Evolutionary conservation across 2,888 invertebrate genomes (phyloP).

Genomic region (Sinopyrophorus schimmeli): DNA sequence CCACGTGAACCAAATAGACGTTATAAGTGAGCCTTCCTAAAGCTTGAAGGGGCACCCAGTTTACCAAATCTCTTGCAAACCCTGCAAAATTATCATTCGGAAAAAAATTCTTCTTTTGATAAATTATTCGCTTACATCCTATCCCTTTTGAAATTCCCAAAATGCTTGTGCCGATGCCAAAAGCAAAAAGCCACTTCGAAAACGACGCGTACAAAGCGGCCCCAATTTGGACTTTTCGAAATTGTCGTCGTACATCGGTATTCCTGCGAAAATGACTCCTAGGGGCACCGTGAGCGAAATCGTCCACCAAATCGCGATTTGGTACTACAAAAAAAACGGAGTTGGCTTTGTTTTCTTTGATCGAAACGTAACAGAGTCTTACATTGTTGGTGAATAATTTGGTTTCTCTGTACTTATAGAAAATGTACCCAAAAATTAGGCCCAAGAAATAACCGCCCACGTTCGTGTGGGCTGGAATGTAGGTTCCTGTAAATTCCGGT

Average conservation of each 20-base stretch:
- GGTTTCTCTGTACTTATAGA: conserved; percentile 32
- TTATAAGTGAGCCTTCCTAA: conserved; percentile 3
- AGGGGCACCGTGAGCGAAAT: conserved; percentile 3
- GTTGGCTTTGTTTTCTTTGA: background rate
- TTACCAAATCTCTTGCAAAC: background rate
- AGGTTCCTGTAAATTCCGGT: conserved; percentile 36
- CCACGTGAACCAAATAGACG: background rate
- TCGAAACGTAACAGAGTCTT: too few species aligned
- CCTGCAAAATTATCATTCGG: too few species aligned
- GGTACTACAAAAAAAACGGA: conserved; percentile 2
- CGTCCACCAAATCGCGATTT: conserved; percentile 14
- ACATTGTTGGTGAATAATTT: conserved; percentile 34
- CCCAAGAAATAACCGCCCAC: conserved; percentile 39
- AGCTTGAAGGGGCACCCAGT: background rate
- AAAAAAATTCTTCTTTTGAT: too few species aligned
- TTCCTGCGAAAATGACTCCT: conserved; percentile 1
- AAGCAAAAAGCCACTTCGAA: conserved; percentile 51
- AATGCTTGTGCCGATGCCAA: conserved; percentile 46
- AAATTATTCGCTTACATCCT: conserved; percentile 52
- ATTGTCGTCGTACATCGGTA: conserved; percentile 36
- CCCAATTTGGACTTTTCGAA: conserved; percentile 49
- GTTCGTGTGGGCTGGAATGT: conserved; percentile 34
- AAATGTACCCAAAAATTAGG: conserved; percentile 39
- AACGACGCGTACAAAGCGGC: conserved; percentile 53
- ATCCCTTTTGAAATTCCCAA: conserved; percentile 45